Evolutionary conservation across 2,888 invertebrate species (phyloP).

Genomic region (Clusia tigrina): DNA sequence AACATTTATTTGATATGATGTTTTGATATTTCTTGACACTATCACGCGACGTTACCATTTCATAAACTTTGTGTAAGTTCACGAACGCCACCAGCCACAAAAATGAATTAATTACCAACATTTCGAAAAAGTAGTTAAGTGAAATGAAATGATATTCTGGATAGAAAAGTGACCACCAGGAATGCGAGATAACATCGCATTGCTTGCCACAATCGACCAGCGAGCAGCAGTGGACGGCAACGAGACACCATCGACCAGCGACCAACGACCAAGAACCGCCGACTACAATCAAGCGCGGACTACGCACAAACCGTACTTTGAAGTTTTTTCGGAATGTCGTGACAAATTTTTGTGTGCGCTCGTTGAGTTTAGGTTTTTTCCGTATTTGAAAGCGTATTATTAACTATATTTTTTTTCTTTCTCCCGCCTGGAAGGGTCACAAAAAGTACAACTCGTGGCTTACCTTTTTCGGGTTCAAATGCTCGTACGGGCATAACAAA

Average conservation of each 20-base stretch:
- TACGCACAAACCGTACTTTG: constrained; percentile 26
- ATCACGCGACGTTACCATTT: constrained; percentile 58
- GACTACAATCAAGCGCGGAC: constrained; percentile 13
- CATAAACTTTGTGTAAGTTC: constrained; percentile 20
- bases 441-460: constrained; percentile 22
- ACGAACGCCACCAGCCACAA: constrained; percentile 31
- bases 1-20: constrained; percentile 65
- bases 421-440: constrained; percentile 34
- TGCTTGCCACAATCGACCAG: constrained; percentile 40
- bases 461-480: constrained; percentile 19
- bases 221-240: constrained; percentile 19
- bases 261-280: too few species aligned
- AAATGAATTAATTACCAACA: constrained; percentile 61
- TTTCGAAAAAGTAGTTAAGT: constrained; percentile 53
- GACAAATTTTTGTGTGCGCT: constrained; percentile 55
- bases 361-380: constrained; percentile 53
- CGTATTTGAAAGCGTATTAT: constrained; percentile 56
- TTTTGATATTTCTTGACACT: constrained; percentile 65
- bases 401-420: too few species aligned
- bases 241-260: too few species aligned
- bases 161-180: constrained; percentile 60
- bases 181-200: constrained; percentile 57
- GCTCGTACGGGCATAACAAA: too few species aligned
- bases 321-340: constrained; percentile 48
- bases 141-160: constrained; percentile 54